These are phyloP conservation scores for Notothenia rossii DNA, from an alignment of 2,113 vertebrate genomes.

Conservation along the genomic window DNA sequence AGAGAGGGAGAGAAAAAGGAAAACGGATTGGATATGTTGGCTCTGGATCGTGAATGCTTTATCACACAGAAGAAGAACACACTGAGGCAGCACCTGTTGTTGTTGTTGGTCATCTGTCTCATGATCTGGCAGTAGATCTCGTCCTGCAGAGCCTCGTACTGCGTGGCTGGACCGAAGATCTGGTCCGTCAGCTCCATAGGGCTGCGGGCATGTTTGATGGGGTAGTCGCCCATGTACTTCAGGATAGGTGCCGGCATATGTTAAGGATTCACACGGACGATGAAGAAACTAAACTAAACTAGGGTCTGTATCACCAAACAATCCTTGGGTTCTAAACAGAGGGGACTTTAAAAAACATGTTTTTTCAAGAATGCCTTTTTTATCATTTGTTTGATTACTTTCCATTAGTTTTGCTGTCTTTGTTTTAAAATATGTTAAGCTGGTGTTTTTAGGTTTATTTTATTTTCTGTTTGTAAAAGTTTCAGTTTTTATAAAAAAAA, in stretches of 20 bases:
- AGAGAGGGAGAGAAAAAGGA: background rate
- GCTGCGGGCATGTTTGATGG: constrained; percentile 86
- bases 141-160: constrained; percentile 85
- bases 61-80: background rate
- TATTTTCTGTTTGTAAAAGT: no score
- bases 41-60: background rate
- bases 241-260: constrained; percentile 86
- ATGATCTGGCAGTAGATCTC: constrained; percentile 98
- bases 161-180: constrained; percentile 89
- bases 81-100: constrained; percentile 83
- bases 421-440: no score
- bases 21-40: background rate
- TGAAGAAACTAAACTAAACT: background rate
- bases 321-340: no score
- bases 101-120: constrained; percentile 93
- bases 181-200: constrained; percentile 90
- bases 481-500: no score
- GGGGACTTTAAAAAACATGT: no score
- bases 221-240: constrained; percentile 97
- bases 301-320: background rate
- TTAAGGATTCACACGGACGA: constrained; percentile 77
- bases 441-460: no score
- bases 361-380: no score
- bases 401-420: no score
- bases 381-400: no score